Base-by-base conservation (phyloP, 2,113 vertebrate species). In the Mastomys natalensis region DNA sequence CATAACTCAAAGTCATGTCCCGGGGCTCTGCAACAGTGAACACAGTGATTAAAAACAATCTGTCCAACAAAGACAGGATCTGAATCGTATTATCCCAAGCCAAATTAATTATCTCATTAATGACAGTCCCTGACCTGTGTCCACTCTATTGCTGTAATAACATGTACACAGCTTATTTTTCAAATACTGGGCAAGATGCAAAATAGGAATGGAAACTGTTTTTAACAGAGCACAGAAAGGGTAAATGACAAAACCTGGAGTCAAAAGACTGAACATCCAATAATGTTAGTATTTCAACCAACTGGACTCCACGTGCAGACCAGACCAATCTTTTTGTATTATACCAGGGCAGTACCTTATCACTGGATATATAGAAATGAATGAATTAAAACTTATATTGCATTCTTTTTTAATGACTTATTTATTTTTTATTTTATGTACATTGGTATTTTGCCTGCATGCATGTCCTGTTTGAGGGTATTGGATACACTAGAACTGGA, bases 21-120 rank as follows among this genome's bases (percentile, higher is more conserved):
- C 82, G 89, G 48, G 51, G 66, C 55, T 96, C 22, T 95, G 74
- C 40, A 92, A n/a, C 53, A 94, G 92, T 40, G 66, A 87, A 62
- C 31, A 90, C 68, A 84, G 34, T 95, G 96, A 96, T 96, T 53
- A 95, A 96, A 93, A 88, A n/a, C 76, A 96, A n/a, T 72, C 90
- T 95, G 51, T 87, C 17, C 90, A 91, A 94, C 48, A 66, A 96
- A 66, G 84, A 90, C 87, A 91, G 74, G 64, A 96, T 87, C 90
- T n/a, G 40, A 53, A 87, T 90, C n/a, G 78, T 89, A 62, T 95
- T 91, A 91, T 95, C 95, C 12, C n/a, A 96, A 94, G 92, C 78
- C 73, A 97, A 55, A 93, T 92, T 98, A 97, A 97, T 95, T 97
- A 85, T 34, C 91, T 96, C 12, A 0, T 95, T 97, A 97, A 96